phyloP scores from a whole-genome alignment of 1,140 invertebrate genomes.

The Homarus americanus region DNA sequence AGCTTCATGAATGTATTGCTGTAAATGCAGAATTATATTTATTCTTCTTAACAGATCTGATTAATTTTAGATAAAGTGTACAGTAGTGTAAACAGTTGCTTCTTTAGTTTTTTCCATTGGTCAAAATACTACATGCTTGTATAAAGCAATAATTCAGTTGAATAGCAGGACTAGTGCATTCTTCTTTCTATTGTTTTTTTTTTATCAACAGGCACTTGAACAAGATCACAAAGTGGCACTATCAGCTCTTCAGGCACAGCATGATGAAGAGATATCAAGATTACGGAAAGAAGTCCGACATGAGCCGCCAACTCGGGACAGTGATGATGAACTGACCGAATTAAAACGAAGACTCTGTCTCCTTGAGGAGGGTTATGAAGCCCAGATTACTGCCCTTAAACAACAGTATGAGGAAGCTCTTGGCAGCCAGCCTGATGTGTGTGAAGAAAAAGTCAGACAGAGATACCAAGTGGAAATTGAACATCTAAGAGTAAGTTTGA shows the following conservation, averaged over 20 bases:
- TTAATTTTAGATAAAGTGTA: too few species aligned
- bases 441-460: slow-evolving; percentile 85
- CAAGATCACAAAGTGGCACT: slow-evolving; percentile 62
- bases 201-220: slow-evolving; percentile 55
- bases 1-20: neutral
- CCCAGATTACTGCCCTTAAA: slow-evolving; percentile 64
- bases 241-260: slow-evolving; percentile 77
- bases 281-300: slow-evolving; percentile 82
- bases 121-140: too few species aligned
- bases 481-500: slow-evolving; percentile 84
- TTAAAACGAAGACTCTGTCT: slow-evolving; percentile 84
- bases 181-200: neutral
- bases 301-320: slow-evolving; percentile 62
- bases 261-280: slow-evolving; percentile 79
- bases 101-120: too few species aligned
- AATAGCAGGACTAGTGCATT: neutral
- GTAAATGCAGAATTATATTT: neutral
- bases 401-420: slow-evolving; percentile 73
- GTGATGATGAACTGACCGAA: slow-evolving; percentile 65
- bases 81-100: too few species aligned
- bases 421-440: slow-evolving; percentile 77
- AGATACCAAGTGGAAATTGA: slow-evolving; percentile 92
- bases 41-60: neutral
- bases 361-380: slow-evolving; percentile 85
- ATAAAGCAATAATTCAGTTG: neutral